Evolutionary conservation across 2,888 invertebrate genomes (phyloP), one percentile per base, ranked within the genome.

Genomic region (Apoderus coryli): DNA sequence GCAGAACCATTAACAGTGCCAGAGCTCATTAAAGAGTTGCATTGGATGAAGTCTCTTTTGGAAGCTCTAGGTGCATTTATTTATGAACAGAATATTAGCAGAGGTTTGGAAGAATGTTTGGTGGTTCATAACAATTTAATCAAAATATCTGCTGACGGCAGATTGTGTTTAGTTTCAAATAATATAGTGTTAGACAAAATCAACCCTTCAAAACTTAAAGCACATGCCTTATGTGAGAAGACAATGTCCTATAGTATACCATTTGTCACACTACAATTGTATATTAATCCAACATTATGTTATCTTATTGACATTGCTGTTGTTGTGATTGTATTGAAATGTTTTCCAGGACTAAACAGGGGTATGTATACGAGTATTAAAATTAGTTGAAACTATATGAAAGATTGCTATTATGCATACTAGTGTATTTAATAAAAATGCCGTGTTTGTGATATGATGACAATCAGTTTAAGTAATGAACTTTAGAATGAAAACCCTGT

Each of bases 211-310:
- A 66, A 62, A 50, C 61, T 64, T 59, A 72, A 65, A 64, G 82
- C 76, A 3, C 72, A 80, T 53, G 57, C 58, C 3, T 52, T 84
- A 12, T 61, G 64, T 10, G 65, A 74, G 6, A 60, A 68, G 40
- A 77, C 76, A 1, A 76, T 84, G 72, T 64, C 64, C 24, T 58
- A 65, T 34, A 73, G 76, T 0, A 67, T 82, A 14, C 76, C 84
- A 0, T 60, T 73, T 28, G 61, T 84, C 19, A 73, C 76, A 48
- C 54, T 82, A 19, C 76, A 80, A 50, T 59, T 79, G 39, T 84
- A 84, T 48, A 68, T 77, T 19, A 85, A 85, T 59, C 78, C 82
- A 0, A 63, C 69, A 15, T 58, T 82, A 38, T 74, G 76, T 48
- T 76, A 74, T 58, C 48, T 82, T 12, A 63, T 72, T 16, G 68